Base-by-base conservation (phyloP, 2,113 vertebrate species). In the Octodon degus region DNA sequence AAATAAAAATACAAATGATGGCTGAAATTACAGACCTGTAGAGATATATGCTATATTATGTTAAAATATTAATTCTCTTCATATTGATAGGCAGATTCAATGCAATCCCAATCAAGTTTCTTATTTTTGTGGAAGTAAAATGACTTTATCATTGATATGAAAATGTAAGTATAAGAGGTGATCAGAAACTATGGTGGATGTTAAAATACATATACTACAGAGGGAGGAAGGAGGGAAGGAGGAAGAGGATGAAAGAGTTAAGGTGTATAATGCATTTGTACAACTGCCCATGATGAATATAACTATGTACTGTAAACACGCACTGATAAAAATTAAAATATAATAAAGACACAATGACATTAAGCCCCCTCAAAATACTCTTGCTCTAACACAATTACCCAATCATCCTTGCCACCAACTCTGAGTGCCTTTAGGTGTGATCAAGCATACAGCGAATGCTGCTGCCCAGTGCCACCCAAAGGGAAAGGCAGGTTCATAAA, bases 41-140 rank as follows among this genome's bases (percentile, higher is more conserved):
- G 5, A 43, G 34, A 90, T 10, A 53, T 63, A 74, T 47, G 25
- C 53, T 34, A 62, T 37, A 68, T 50, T 40, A 53, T 50, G n/a
- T 37, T 76, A 85, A 89, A 13, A 50, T 77, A 43, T 80, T 43
- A 93, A 86, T 53, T 86, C 27, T 72, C 86, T 89, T 86, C 53
- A 86, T 55, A n/a, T 27, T 86, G 53, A 79, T 30, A 12, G 63
- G 72, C 5, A 80, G 70, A 89, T 70, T 84, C 70, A 85, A 17
- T 62, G 72, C n/a, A 68, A 80, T 62, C 40, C 34, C 47, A 89
- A 25, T 58, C 37, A 84, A 47, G 19, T 83, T 83, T 92, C 84
- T 68, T 84, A 16, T n/a, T 93, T 63, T 90, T 93, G n/a, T 63
- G 72, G 43, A 96, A 88, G 80, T 7, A 90, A 92, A 50, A 80